Conservation (phyloP, 2,888 invertebrate species). For the Ornithoptera alexandrae region DNA sequence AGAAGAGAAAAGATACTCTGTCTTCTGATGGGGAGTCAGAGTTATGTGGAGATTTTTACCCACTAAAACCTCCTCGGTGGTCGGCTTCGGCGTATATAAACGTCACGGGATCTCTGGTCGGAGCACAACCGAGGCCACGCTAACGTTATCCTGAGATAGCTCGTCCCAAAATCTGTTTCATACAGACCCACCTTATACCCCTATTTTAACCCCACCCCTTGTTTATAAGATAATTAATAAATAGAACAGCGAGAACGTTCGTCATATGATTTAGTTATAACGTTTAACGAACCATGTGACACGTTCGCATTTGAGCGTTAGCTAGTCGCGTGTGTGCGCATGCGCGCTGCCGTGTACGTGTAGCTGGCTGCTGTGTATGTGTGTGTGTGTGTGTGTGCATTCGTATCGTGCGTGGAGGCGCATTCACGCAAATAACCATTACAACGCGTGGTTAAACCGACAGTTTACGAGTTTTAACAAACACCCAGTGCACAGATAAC, state of each 20-base stretch:
- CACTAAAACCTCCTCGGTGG: no score
- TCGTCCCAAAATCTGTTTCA: no score
- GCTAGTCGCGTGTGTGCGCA: background rate
- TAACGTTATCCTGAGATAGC: no score
- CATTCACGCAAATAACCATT: background rate
- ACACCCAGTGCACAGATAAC: constrained; percentile 11
- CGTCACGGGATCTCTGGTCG: no score
- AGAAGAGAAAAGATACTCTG: no score
- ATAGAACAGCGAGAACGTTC: background rate
- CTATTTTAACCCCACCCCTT: no score
- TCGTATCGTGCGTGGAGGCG: background rate
- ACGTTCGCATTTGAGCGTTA: background rate
- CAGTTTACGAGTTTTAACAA: constrained; percentile 22
- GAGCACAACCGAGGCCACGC: no score
- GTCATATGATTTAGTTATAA: background rate
- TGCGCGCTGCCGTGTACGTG: background rate
- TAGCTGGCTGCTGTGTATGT: background rate
- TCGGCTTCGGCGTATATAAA: no score
- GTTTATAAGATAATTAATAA: no score
- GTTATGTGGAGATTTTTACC: no score
- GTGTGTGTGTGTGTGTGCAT: background rate
- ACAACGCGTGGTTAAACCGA: constrained; percentile 12
- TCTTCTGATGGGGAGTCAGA: no score
- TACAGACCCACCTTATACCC: no score
- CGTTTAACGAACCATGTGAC: background rate